These are phyloP conservation scores for Aphrophora alni DNA, from an alignment of 2,888 invertebrate species.

Conservation along the genomic window DNA sequence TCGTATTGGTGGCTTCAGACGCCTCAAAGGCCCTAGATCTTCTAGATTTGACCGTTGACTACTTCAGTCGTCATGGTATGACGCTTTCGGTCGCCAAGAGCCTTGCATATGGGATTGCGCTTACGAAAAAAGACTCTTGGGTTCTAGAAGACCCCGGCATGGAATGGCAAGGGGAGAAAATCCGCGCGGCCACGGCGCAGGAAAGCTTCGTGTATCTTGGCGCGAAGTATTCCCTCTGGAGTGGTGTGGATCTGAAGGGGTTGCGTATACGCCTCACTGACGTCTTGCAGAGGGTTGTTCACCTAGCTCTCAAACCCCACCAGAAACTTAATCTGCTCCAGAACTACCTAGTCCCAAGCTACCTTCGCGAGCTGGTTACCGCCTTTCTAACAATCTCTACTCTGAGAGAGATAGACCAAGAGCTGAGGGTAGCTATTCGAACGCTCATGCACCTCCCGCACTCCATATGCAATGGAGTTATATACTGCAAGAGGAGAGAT, in stretches of 20 bases:
- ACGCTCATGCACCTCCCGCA: constrained; percentile 50
- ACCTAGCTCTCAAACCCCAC: constrained; percentile 2
- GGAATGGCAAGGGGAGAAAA: constrained; percentile 30
- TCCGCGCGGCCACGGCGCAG: constrained; percentile 22
- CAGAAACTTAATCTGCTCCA: constrained; percentile 22
- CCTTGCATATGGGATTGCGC: background rate
- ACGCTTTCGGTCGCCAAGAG: constrained; percentile 26
- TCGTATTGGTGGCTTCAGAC: constrained; percentile 36
- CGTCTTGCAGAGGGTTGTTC: background rate
- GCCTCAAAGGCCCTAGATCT: constrained; percentile 19
- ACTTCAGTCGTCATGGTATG: constrained; percentile 30
- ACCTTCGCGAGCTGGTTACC: constrained; percentile 15
- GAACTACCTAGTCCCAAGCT: constrained; percentile 16
- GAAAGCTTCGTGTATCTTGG: constrained; percentile 22
- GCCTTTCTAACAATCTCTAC: background rate
- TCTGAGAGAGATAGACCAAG: constrained; percentile 2
- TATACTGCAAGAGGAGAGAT: constrained; percentile 52
- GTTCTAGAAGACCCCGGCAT: constrained; percentile 51
- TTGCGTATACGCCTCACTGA: background rate
- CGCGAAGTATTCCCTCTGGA: constrained; percentile 16
- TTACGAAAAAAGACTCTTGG: constrained; percentile 50
- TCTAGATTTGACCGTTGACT: background rate
- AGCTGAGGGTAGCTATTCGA: constrained; percentile 19
- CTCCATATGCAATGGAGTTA: constrained; percentile 46
- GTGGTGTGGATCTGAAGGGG: background rate